Evolutionary conservation across 2,113 vertebrate genomes (phyloP), one percentile per base, ranked within the genome.

Genomic region (Phalacrocorax aristotelis): DNA sequence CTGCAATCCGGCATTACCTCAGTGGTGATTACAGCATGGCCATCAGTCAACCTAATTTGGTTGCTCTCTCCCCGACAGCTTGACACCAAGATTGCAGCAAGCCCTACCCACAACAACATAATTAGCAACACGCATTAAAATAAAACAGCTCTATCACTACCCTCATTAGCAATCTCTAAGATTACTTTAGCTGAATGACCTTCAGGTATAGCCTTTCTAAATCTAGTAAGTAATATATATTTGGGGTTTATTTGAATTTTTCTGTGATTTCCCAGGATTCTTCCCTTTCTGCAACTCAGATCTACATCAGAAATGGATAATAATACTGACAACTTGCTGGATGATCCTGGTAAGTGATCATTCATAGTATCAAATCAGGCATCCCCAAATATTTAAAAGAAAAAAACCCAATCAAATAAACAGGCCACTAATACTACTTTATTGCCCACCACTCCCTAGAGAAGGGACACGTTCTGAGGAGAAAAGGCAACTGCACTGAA

Each of bases 41-140:
- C 86, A 91, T 85, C 93, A 92, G 87, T 95, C 81, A 94, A 92
- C 38, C 46, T 87, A 54, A 93, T 97, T 91, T 81, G 83, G 74
- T 86, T 93, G 75, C 72, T 65, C 38, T 90, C 95, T 89, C 71
- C 93, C 87, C 36, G 38, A 85, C 84, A 92, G 62, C 78, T 84
- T 95, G 93, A 95, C 90, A 84, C 49, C 38, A 70, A 54, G 57
- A 42, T 34, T 52, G 66, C 85, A 97, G 80, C 40, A 83, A 89
- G 68, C 58, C 93, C 91, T 66, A 80, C 85, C 82, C 88, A 84
- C 66, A 80, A 70, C 55, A 66, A 26, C 14, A 16, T n/a, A 95
- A 72, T 72, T 82, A 60, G 15, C 42, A 65, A 86, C 13, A 52
- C 36, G 64, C 62, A 61, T 87, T 44, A 76, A 42, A 81, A 44